A percentile compares a stretch with the other conserved stretches of the same genome.
Conservation (phyloP, 2,113 vertebrate genomes). For the Bubalus kerabau region DNA sequence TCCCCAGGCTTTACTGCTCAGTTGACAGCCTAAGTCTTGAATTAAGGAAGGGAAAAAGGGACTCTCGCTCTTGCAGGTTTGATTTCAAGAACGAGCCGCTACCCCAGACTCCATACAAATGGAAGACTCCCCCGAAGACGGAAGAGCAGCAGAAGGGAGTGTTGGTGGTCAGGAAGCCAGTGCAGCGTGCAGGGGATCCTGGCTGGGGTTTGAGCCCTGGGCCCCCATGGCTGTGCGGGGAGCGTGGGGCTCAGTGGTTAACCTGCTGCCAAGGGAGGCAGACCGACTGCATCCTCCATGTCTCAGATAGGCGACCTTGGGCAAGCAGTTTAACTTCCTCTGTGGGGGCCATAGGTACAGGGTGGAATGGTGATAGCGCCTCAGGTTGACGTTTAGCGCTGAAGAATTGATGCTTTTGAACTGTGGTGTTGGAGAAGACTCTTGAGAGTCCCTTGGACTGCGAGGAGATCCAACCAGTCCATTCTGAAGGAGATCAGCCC, state of each 20-base stretch:
- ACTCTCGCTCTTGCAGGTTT: not conserved
- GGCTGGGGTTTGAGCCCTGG: not conserved
- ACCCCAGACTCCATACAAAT: too few relatives aligned
- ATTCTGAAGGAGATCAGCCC: too few relatives aligned
- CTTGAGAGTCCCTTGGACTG: too few relatives aligned
- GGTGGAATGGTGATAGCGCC: not conserved
- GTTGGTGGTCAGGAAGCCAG: not conserved
- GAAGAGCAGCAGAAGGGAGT: not conserved
- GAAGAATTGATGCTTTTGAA: too few relatives aligned
- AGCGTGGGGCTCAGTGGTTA: not conserved
- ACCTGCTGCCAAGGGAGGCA: not conserved
- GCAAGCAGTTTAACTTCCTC: not conserved
- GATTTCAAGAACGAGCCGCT: not conserved
- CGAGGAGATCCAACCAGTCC: too few relatives aligned
- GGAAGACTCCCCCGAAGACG: not conserved
- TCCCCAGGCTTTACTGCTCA: not conserved
- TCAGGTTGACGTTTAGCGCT: not conserved
- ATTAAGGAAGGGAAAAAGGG: not conserved
- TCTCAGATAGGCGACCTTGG: not conserved
- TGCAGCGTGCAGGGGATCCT: not conserved
- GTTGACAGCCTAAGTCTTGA: not conserved
- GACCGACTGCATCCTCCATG: fast-evolving
- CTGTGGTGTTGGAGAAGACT: too few relatives aligned
- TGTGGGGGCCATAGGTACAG: not conserved
- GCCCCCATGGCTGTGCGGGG: not conserved